Base-by-base conservation (phyloP, 2,113 vertebrate genomes). In the Caracal caracal region DNA sequence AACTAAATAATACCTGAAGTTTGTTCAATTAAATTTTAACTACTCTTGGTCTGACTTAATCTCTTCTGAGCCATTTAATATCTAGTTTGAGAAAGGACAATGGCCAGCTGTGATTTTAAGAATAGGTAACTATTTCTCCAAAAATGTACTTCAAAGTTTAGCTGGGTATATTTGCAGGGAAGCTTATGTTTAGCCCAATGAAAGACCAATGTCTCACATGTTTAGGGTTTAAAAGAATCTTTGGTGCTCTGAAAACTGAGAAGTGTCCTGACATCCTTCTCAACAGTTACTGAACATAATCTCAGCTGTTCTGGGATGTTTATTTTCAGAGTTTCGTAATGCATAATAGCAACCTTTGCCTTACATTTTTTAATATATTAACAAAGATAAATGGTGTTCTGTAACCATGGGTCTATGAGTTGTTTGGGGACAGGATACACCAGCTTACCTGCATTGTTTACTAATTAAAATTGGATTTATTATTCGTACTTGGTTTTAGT, bases 61-160 rank as follows among this genome's bases (percentile, higher is more conserved):
- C n/a, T 93, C 81, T 71, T 40, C 40, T 56, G 30, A 96, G 20
- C 24, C 30, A 59, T 59, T 87, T 83, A 47, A 43, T 43, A 90
- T 61, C 37, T 84, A 59, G 35, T 76, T 53, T 96, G 56, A 86
- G 43, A 35, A 92, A 26, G 51, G 70, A 53, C 33, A 85, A 12
- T n/a, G 59, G 59, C 51, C 71, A 89, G n/a, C 19, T 80, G 0
- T 63, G 30, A 88, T 66, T 88, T 76, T 47, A 90, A 97, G 59
- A 97, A 40, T 10, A 82, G 17, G 28, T 49, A 51, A 28, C 51
- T 61, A 80, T 24, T 92, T 86, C 63, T 37, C 12, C 10, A 73
- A 93, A 96, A 90, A 40, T 80, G 9, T 19, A 84, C 94, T 95
- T 85, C 71, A 85, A 84, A 75, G 19, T 88, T 65, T 63, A 37